phyloP scores from a whole-genome alignment of 2,888 invertebrate genomes.

The Notocelia uddmanniana region DNA sequence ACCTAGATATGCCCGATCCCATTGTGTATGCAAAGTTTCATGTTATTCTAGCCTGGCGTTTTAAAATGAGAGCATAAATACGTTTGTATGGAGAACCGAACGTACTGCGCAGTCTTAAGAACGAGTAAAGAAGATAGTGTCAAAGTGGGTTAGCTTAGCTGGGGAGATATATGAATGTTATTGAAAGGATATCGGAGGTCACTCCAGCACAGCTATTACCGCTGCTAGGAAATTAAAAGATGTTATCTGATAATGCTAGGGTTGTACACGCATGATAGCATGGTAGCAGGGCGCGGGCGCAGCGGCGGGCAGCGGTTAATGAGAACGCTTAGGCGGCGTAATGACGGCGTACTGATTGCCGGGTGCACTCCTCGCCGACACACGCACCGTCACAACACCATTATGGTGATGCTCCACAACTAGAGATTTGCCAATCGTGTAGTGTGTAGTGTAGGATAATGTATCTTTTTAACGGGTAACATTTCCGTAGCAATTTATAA shows the following conservation, averaged over 20 bases:
- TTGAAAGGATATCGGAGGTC: conserved; percentile 33
- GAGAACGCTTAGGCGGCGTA: conserved; percentile 72
- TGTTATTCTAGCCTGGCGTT: too few relatives aligned
- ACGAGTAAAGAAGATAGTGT: not conserved
- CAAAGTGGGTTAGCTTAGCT: not conserved
- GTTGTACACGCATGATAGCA: conserved; percentile 53
- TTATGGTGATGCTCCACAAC: conserved; percentile 57
- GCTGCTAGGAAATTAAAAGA: conserved; percentile 61
- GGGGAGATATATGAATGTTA: conserved; percentile 12
- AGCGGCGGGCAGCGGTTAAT: conserved; percentile 67
- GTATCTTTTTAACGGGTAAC: conserved; percentile 13
- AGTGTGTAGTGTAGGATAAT: conserved; percentile 9
- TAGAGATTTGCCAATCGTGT: conserved; percentile 28
- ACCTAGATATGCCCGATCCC: too few relatives aligned
- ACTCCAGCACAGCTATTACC: conserved; percentile 37
- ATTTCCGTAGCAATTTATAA: conserved; percentile 16
- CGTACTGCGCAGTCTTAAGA: too few relatives aligned
- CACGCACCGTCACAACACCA: conserved; percentile 64
- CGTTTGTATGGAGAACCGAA: too few relatives aligned
- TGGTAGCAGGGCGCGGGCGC: conserved; percentile 54
- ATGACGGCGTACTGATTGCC: conserved; percentile 70
- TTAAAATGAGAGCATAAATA: too few relatives aligned
- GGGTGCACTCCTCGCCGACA: conserved; percentile 59
- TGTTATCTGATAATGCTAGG: conserved; percentile 64
- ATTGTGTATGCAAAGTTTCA: too few relatives aligned